A percentile compares a stretch with the other conserved stretches of the same genome.
These are phyloP conservation scores for Trichogramma pretiosum DNA, from an alignment of 1,140 invertebrate species.

Conservation along the genomic window DNA sequence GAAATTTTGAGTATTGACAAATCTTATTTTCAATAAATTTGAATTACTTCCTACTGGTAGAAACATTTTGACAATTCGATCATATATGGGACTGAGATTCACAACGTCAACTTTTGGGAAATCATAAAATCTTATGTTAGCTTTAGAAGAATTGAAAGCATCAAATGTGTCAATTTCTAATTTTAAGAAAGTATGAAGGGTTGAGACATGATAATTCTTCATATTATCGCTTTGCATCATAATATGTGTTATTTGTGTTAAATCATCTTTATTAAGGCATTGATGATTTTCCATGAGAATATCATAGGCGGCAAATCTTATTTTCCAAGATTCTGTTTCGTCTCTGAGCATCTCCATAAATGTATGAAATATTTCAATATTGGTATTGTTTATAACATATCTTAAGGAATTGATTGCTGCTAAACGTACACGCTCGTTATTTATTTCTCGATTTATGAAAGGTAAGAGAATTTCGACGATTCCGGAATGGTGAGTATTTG, in stretches of 20 bases:
- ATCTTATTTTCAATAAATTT: no score
- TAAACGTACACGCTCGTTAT: not conserved
- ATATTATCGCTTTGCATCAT: not conserved
- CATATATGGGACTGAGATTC: no score
- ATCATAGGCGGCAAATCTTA: not conserved
- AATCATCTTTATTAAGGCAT: no score
- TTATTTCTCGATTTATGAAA: not conserved
- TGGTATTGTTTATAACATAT: not conserved
- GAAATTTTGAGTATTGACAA: no score
- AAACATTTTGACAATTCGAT: no score
- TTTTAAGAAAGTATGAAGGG: not conserved
- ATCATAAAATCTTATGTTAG: no score
- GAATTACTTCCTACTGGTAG: no score
- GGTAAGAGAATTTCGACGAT: not conserved
- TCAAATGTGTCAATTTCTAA: no score
- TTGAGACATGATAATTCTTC: not conserved
- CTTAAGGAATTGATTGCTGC: not conserved
- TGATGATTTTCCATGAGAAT: not conserved
- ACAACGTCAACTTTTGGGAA: no score
- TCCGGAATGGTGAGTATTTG: not conserved
- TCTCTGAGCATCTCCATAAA: not conserved
- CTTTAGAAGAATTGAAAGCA: no score
- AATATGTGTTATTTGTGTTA: no score
- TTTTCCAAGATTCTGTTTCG: not conserved
- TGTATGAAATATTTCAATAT: not conserved